phyloP scores from a whole-genome alignment of 2,113 vertebrate species.

The Reinhardtius hippoglossoides region DNA sequence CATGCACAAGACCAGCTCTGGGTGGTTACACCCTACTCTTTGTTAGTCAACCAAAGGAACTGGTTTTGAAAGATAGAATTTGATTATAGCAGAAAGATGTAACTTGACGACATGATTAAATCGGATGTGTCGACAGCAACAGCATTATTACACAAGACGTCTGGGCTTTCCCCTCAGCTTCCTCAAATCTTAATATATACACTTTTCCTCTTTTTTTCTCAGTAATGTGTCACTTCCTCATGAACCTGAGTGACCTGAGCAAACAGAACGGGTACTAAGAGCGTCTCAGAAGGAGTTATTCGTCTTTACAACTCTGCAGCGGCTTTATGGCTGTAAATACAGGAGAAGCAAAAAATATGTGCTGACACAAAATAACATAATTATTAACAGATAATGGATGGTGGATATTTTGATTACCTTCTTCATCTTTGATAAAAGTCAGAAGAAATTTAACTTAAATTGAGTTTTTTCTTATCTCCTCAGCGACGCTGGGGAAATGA shows the following conservation, averaged over 20 bases:
- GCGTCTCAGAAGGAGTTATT: not conserved
- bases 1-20: constrained; percentile 4
- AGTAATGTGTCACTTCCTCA: constrained; percentile 12
- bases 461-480: no score
- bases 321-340: not conserved
- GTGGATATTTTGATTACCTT: not conserved
- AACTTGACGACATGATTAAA: constrained; percentile 18
- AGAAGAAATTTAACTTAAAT: no score
- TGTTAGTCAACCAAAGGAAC: constrained; percentile 20
- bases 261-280: not conserved
- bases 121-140: constrained; percentile 9
- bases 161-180: constrained; percentile 9
- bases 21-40: constrained; percentile 13
- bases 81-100: constrained; percentile 17
- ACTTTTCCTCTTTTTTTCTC: constrained; percentile 11
- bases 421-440: no score
- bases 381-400: not conserved
- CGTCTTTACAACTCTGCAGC: not conserved
- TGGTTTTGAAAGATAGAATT: constrained; percentile 25
- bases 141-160: constrained; percentile 16
- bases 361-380: not conserved
- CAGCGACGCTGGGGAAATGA: no score
- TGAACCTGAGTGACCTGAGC: constrained; percentile 14
- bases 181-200: not conserved
- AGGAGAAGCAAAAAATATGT: not conserved